phyloP scores from a whole-genome alignment of 2,113 vertebrate genomes.

The Pangasianodon hypophthalmus region DNA sequence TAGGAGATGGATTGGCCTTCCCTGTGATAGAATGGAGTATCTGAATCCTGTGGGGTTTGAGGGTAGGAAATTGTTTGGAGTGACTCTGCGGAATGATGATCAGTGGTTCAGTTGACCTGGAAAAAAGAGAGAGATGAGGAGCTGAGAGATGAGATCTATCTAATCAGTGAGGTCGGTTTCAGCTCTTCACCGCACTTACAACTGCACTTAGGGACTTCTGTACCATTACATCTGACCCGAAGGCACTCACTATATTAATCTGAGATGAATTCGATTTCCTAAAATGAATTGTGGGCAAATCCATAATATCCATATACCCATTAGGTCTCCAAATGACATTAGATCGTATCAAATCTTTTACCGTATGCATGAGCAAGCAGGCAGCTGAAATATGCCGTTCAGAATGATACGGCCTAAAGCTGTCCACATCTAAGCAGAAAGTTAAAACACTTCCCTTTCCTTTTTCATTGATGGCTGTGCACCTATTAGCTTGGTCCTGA shows the following conservation, averaged over 20 bases:
- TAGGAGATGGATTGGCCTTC: not conserved
- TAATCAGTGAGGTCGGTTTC: slow-evolving; percentile 26
- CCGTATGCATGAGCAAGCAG: slow-evolving; percentile 35
- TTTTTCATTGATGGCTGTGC: slow-evolving; percentile 13
- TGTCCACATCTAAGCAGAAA: not conserved
- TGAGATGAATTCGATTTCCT: slow-evolving; percentile 27
- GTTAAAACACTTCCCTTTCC: slow-evolving; percentile 42
- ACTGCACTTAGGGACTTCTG: slow-evolving; percentile 13
- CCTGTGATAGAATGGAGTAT: not conserved
- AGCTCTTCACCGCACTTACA: slow-evolving; percentile 1
- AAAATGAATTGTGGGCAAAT: slow-evolving; percentile 29
- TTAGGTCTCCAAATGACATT: slow-evolving; percentile 30
- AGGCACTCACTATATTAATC: slow-evolving; percentile 21
- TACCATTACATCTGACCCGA: slow-evolving; percentile 26
- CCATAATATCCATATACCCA: slow-evolving; percentile 22
- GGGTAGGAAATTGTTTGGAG: slow-evolving; percentile 6
- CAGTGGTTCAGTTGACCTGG: slow-evolving; percentile 2
- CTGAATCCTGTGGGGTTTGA: slow-evolving; percentile 15
- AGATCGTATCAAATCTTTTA: slow-evolving; percentile 21
- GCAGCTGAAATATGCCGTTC: slow-evolving; percentile 39
- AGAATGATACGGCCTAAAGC: not conserved
- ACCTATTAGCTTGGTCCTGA: slow-evolving; percentile 43
- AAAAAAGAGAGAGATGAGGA: slow-evolving; percentile 6
- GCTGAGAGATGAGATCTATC: slow-evolving; percentile 21
- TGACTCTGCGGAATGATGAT: slow-evolving; percentile 10